Evolutionary conservation across 2,797 vertebrate genomes (phyloP).

Genomic region (Manis pentadactyla): DNA sequence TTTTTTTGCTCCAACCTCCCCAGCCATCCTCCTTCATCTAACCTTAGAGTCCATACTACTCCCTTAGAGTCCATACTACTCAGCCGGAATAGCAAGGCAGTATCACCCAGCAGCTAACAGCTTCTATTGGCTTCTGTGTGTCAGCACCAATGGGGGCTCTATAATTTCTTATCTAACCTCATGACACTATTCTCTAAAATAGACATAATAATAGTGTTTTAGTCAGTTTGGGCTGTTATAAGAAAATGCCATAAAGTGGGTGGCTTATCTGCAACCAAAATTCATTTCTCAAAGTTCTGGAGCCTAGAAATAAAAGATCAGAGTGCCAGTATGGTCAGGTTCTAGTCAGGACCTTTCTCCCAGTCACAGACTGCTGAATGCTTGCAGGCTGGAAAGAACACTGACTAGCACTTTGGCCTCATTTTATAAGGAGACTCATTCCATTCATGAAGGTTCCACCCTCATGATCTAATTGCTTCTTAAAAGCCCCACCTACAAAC

Average conservation of each 20-base stretch:
- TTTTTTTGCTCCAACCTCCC: conserved; percentile 29
- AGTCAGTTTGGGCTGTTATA: not conserved
- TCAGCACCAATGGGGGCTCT: not conserved
- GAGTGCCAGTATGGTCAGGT: not conserved
- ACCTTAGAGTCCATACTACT: not conserved
- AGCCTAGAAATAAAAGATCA: not conserved
- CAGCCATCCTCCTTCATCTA: not conserved
- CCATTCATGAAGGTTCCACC: not conserved
- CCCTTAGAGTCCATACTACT: not conserved
- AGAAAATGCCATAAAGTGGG: not conserved
- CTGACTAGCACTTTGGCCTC: not conserved
- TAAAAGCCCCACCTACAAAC: not conserved
- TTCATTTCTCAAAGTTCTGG: not conserved
- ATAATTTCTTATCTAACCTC: conserved; percentile 16
- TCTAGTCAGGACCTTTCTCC: not conserved
- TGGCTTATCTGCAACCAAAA: not conserved
- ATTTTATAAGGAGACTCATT: not conserved
- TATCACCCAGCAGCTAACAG: not conserved
- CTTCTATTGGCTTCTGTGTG: not conserved
- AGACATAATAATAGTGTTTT: not conserved
- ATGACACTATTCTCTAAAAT: conserved; percentile 34
- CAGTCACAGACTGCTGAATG: not conserved
- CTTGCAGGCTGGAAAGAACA: not conserved
- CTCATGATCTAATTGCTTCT: not conserved
- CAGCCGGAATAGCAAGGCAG: not conserved